A percentile compares a stretch with the other conserved stretches of the same genome.
Conservation (phyloP, 2,888 invertebrate genomes). For the Cosmopolites sordidus region DNA sequence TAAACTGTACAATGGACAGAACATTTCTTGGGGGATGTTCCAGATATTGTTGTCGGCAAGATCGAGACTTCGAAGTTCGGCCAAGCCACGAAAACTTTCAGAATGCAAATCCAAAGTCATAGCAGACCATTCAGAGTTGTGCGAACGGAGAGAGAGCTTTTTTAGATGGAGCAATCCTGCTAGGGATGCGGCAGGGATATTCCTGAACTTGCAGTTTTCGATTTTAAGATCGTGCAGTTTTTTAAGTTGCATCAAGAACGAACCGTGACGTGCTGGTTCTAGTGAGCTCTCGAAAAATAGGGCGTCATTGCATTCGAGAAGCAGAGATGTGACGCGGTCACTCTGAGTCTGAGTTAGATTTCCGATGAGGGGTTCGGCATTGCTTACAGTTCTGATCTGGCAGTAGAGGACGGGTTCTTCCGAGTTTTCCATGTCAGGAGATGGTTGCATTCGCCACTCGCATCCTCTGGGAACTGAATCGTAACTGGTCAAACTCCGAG, state of each 20-base stretch:
- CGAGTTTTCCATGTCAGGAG: conserved; percentile 54
- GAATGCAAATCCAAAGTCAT: conserved; percentile 72
- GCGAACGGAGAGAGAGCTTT: conserved; percentile 65
- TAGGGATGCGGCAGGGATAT: conserved; percentile 67
- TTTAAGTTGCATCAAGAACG: conserved; percentile 59
- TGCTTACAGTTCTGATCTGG: conserved; percentile 67
- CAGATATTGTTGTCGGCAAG: conserved; percentile 74
- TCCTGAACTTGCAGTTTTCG: conserved; percentile 73
- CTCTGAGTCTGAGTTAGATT: conserved; percentile 66
- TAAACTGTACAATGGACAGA: conserved; percentile 68
- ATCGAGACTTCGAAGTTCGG: conserved; percentile 64
- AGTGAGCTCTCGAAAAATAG: conserved; percentile 69
- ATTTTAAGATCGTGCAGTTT: conserved; percentile 65
- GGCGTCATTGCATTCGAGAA: conserved; percentile 70
- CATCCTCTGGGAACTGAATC: conserved; percentile 68
- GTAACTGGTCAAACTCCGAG: conserved; percentile 46
- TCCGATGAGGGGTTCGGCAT: conserved; percentile 63
- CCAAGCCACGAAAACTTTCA: conserved; percentile 66
- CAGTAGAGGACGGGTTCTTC: conserved; percentile 60
- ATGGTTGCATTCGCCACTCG: conserved; percentile 62
- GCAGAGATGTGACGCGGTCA: conserved; percentile 64
- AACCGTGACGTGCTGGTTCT: conserved; percentile 48
- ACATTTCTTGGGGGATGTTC: conserved; percentile 66
- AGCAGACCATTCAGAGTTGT: conserved; percentile 75
- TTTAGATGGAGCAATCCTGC: conserved; percentile 63